Conservation (phyloP, 1,140 invertebrate genomes). For the Penaeus indicus region DNA sequence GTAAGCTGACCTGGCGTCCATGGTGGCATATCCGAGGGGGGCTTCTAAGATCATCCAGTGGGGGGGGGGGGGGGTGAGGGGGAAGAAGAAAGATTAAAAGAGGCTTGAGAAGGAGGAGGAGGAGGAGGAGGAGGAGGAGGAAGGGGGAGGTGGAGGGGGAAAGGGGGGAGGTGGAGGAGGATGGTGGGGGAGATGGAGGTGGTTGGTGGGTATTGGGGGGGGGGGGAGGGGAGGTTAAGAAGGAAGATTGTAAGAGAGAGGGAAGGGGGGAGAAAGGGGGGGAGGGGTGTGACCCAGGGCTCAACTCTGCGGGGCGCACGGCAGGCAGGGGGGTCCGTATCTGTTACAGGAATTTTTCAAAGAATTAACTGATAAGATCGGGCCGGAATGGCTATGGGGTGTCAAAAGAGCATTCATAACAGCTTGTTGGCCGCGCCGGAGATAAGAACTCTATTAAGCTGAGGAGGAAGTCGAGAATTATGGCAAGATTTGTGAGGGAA, state of each 20-base stretch:
- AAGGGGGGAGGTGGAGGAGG: no score
- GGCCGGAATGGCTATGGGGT: conserved; percentile 56
- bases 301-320: conserved; percentile 44
- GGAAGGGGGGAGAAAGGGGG: background rate
- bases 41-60: conserved; percentile 34
- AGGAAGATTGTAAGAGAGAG: background rate
- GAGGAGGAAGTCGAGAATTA: conserved; percentile 2
- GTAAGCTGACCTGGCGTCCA: conserved; percentile 48
- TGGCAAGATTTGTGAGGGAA: no score
- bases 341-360: conserved; percentile 58
- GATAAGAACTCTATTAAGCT: conserved; percentile 59
- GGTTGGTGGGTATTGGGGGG: background rate
- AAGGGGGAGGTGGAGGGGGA: no score
- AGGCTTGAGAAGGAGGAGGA: background rate
- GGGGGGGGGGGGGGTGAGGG: background rate
- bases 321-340: conserved; percentile 53
- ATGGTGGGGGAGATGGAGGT: no score
- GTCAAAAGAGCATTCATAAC: conserved; percentile 61
- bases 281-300: background rate
- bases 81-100: no score
- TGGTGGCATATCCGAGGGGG: conserved; percentile 54
- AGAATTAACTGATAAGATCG: conserved; percentile 58
- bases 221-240: background rate
- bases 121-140: no score
- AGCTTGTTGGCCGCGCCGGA: conserved; percentile 46